phyloP scores from a whole-genome alignment of 2,888 invertebrate species.

The Meta bourneti region DNA sequence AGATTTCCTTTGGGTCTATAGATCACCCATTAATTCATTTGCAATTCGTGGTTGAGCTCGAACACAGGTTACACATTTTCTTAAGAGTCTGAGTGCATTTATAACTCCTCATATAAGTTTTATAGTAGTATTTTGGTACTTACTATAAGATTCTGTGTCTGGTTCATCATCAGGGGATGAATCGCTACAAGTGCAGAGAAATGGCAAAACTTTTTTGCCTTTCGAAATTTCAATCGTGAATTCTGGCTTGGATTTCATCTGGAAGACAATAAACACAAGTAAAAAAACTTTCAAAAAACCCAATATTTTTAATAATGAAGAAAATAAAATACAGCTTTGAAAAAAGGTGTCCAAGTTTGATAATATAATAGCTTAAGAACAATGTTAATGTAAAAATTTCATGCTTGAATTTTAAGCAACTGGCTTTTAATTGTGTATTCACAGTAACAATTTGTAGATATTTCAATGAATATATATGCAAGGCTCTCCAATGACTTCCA shows the following conservation, averaged over 20 bases:
- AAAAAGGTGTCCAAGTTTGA: no score
- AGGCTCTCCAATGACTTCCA: no score
- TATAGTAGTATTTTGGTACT: constrained; percentile 49
- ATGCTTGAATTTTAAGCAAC: no score
- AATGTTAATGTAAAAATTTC: background rate
- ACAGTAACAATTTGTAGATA: no score
- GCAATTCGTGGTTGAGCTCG: no score
- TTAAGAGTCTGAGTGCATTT: no score
- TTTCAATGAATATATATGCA: no score
- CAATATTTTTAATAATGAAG: background rate
- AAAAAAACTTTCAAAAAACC: background rate
- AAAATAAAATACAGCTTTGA: background rate
- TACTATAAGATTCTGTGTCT: constrained; percentile 80
- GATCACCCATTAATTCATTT: no score
- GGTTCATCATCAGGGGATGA: constrained; percentile 80
- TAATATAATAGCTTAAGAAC: background rate
- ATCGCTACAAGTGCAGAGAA: constrained; percentile 90
- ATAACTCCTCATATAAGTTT: no score
- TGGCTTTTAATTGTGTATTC: no score
- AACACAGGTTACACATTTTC: no score
- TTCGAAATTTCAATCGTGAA: constrained; percentile 93
- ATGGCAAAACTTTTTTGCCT: constrained; percentile 88
- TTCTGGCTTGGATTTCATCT: constrained; percentile 88
- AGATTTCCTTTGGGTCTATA: no score
- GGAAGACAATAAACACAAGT: background rate